Base-by-base conservation (phyloP, 2,113 vertebrate genomes). In the Speoplatyrhinus poulsoni region DNA sequence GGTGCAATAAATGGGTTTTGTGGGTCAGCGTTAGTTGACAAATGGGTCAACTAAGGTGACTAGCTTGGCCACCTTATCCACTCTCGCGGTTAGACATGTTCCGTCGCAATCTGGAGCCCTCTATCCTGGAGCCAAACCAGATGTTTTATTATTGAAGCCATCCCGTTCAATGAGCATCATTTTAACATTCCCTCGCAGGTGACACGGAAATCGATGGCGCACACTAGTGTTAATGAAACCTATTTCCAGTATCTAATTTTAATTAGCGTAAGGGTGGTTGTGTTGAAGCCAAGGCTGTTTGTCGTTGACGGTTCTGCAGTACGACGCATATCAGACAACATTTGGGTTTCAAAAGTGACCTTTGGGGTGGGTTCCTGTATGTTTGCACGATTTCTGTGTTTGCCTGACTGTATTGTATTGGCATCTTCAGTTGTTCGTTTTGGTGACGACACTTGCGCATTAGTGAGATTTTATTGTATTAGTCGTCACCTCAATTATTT, bases 401-500 rank as follows among this genome's bases (percentile, higher is more conserved):
- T 62, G 67, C 67, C 60, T 13, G 56, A 16, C 69, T 46, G 74
- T 79, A 46, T 84, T 75, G 75, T 57, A 17, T n/a, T 64, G 41
- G 26, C 26, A 26, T 26, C 26, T 26, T 26, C 26, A 26, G 2
- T 26, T 26, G 26, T 26, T 80, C 3, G 68, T 79, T 53, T 49
- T 67, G 69, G 77, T 69, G 72, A 66, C 57, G 66, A 60, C 46
- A 52, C 70, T 84, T 71, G 69, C 54, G 15, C 72, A 71, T 63
- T 54, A 46, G 73, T 70, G 16, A 59, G 16, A 63, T 84, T 87
- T 81, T 76, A 80, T 71, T 11, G 69, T 82, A 75, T 79, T 81
- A 83, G 70, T 79, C 64, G 26, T 83, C 65, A 19, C 71, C 67
- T 77, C 11, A 57, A 67, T 83, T 86, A 90, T 91, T 90, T 91